Base-by-base conservation (phyloP, 1,140 invertebrate genomes). In the Euschistus heros region DNA sequence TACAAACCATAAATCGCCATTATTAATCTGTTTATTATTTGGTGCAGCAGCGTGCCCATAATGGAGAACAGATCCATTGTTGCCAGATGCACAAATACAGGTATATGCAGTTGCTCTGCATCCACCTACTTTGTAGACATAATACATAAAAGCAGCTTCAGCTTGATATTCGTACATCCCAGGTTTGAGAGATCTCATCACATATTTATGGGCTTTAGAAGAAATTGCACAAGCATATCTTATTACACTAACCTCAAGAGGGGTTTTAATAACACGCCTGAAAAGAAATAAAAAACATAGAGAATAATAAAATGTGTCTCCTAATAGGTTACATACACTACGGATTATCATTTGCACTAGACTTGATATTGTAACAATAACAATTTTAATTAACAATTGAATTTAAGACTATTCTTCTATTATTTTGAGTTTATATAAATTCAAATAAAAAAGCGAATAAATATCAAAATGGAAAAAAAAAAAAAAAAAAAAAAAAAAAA, bases 31-130 rank as follows among this genome's bases (percentile, higher is more conserved):
- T 71, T 85, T 86, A 71, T 85, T 82, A 75, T 99, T 99, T 0
- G 97, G 95, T 10, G 91, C 92, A 24, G 84, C 92, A 47, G 95
- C 93, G 79, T 99, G 95, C 0, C 97, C 97, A 74, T 99, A 99
- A 77, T 99, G 97, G 33, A 99, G 77, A 68, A 94, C 83, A 14
- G 94, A 84, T 0, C 86, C 86, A 78, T 96, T 98, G 62, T 81
- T 74, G 0, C 96, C 97, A 68, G 89, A 89, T 50, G 88, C 93
- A 78, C 94, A 97, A 68, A 97, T 97, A 74, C 93, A 97, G 0
- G 92, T 97, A 74, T 98, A 98, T 0, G 91, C 89, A 55, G 87
- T 82, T 72, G 91, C 85, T 17, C 95, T 82, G 71, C 92, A 92
- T 1, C 89, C 88, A 14, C 88, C 89, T 22, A 81, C 75, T 13